Evolutionary conservation across 2,888 invertebrate species (phyloP), one percentile per base, ranked within the genome.

Genomic region (Lasioglossum malachurum): DNA sequence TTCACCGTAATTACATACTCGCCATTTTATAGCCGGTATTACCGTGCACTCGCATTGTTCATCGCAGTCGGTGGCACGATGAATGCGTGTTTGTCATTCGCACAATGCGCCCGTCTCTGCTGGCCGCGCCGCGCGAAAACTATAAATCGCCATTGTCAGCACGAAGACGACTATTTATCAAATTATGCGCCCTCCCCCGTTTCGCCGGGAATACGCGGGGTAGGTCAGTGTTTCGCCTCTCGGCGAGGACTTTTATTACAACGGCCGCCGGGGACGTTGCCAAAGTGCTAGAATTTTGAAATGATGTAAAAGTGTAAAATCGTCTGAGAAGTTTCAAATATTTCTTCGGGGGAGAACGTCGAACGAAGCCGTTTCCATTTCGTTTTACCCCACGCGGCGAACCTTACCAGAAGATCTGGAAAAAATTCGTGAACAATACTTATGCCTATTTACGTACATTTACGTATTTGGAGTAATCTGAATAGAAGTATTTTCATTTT

Each of bases 1-100:
- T 83, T 82, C 81, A 67, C 35, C 44, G 75, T 87, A 87, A 83
- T 87, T 87, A 78, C 69, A 87, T 46, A 60, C 78, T 72, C 60
- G 78, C 72, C 35, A 73, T 86, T 83, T 78, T 78, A 87, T 75
- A 83, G 74, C 78, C 71, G 49, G 73, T 60, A 73, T 87, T 81
- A 76, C 73, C 44, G 38, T 41, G 73, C 75, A 31, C 76, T 38
- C 49, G 77, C 46, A 80, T 80, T 84, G 86, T 86, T 76, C 74
- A 5, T n/a, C 31, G 31, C 64, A 46, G 73, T 69, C 57, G 41
- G 41, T 46, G 60, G 73, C 46, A 67, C 14, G 74, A 67, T 60
- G 73, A 60, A 73, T 67, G 41, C 75, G 78, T 49, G 69, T 84
- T 80, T 64, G 80, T 80, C 84, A 71, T 74, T 84, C 78, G 84